Evolutionary conservation across 2,113 vertebrate species (phyloP).

Genomic region (Oplegnathus fasciatus): DNA sequence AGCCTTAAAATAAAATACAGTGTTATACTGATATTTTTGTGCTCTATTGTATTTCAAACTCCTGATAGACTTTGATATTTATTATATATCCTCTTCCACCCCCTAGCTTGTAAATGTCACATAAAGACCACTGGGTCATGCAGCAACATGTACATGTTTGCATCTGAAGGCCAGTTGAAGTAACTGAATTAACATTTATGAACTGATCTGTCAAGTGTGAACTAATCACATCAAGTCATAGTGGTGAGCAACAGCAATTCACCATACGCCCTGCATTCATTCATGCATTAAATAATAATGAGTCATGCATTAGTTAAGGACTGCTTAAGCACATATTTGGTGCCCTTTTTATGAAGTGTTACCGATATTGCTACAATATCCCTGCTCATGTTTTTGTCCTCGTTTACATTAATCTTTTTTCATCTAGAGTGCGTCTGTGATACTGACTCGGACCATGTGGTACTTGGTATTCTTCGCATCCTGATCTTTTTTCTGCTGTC

Average conservation of each 20-base stretch:
- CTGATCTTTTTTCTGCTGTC: not conserved
- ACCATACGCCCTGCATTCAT: not conserved
- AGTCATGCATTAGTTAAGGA: not conserved
- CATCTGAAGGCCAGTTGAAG: not conserved
- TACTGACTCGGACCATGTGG: not conserved
- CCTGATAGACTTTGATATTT: too few relatives aligned
- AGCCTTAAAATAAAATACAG: too few relatives aligned
- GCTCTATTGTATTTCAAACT: too few relatives aligned
- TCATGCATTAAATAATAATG: not conserved
- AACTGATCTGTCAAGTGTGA: not conserved
- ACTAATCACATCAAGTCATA: not conserved
- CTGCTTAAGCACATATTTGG: not conserved
- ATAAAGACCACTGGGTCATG: not conserved
- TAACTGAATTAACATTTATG: not conserved
- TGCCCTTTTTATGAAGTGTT: not conserved
- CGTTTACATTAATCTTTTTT: not conserved
- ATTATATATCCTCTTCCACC: too few relatives aligned
- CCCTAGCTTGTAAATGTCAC: not conserved
- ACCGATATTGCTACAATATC: not conserved
- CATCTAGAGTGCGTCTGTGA: too few relatives aligned
- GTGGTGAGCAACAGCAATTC: not conserved
- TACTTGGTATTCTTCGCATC: not conserved
- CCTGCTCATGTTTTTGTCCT: not conserved
- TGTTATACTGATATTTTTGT: too few relatives aligned
- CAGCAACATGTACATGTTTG: not conserved